A percentile compares a stretch with the other conserved stretches of the same genome.
Evolutionary conservation across 2,113 vertebrate genomes (phyloP).

Genomic region (Dendrocopos noguchii): DNA sequence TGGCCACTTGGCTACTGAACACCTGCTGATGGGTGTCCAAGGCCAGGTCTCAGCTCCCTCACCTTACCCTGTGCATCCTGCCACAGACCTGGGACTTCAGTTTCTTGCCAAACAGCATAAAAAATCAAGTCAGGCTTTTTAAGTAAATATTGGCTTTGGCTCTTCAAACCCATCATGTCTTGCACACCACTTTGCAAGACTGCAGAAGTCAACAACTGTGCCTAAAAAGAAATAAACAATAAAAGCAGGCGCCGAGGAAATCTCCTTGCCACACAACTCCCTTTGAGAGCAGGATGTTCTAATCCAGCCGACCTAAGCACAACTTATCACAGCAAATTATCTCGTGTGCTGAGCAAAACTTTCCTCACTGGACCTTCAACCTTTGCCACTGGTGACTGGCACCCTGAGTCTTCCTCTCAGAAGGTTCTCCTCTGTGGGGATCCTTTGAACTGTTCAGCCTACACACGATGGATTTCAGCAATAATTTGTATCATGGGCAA

Average conservation of each 20-base stretch:
- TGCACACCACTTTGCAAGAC: neutral
- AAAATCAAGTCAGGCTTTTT: neutral
- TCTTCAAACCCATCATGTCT: neutral
- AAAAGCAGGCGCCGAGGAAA: neutral
- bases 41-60: neutral
- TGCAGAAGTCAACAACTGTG: neutral
- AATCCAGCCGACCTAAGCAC: neutral
- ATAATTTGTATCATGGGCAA: neutral
- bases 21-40: rapidly evolving
- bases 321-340: slow-evolving; percentile 4
- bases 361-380: slow-evolving; percentile 5
- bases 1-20: rapidly evolving
- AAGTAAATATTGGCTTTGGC: neutral
- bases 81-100: neutral
- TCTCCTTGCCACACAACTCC: neutral
- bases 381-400: neutral
- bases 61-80: neutral
- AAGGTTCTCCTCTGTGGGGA: neutral
- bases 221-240: neutral
- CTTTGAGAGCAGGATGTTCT: neutral
- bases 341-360: neutral
- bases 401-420: neutral
- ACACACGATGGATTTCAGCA: neutral
- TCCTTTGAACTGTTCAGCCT: slow-evolving; percentile 30
- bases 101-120: neutral